Base-by-base conservation (phyloP, 2,888 invertebrate genomes). In the Sussaba pulchella region DNA sequence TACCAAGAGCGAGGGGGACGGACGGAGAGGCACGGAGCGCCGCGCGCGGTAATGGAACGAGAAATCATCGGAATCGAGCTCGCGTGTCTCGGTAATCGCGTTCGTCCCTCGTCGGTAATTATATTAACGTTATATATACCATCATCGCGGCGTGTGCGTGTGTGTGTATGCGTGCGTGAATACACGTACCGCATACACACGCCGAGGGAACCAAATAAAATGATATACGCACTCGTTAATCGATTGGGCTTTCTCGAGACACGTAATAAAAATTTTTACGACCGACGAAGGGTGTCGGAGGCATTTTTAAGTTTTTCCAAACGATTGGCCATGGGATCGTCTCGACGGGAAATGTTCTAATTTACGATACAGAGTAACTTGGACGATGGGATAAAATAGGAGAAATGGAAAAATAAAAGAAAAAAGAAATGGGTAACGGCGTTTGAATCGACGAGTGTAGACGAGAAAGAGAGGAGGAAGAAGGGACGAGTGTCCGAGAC, bases 1-100 rank as follows among this genome's bases (percentile, higher is more conserved):
- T n/a, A n/a, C 26, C 12, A 41, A 24, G 17, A 41, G 63, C 50
- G 47, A 21, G n/a, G 14, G 14, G 31, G 24, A 8, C 36, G 36
- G 21, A 24, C 24, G 43, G 66, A 57, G 57, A 47, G 45, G n/a
- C 17, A 14, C 19, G 39, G 47, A 14, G 75, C 26, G 47, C 64
- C 69, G 41, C 69, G 50, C 69, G 19, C 26, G 45, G 79, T 77
- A 79, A 79, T 79, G 81, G 81, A 83, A 83, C 81, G 79, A 83
- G 79, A 81, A 83, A 81, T 83, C 83, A 82, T 74, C 73, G 64
- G 72, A 79, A 82, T 83, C 79, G 81, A 61, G 79, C 72, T 83
- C 79, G 81, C 81, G 81, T 83, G 81, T 83, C 81, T 61, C 72
- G 77, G 72, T 74, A 83, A 79, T 83, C 83, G 79, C 67, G 52